Conservation (phyloP, 1,140 invertebrate genomes). For the Pogonomyrmex californicus region DNA sequence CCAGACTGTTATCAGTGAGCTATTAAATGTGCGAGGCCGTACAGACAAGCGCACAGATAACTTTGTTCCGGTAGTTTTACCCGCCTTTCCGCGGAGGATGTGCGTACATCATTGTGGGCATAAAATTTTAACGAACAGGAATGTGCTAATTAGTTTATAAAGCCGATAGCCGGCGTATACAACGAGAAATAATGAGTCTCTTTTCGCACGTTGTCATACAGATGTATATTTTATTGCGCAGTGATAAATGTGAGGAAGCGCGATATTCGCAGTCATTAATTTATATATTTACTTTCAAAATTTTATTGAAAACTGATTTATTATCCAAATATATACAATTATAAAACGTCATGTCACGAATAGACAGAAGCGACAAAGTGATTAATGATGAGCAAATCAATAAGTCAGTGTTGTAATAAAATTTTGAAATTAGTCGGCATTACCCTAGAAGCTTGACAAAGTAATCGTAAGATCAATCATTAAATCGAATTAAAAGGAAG, state of each 20-base stretch:
- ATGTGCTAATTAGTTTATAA: constrained; percentile 79
- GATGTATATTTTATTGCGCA: neutral
- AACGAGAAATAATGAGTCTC: neutral
- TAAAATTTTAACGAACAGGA: constrained; percentile 81
- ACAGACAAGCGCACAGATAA: constrained; percentile 58
- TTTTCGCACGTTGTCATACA: neutral
- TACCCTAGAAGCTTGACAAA: constrained; percentile 34
- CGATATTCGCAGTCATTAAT: neutral
- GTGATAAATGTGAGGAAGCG: neutral
- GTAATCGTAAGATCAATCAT: constrained; percentile 48
- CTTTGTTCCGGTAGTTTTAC: constrained; percentile 25
- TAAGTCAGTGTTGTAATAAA: constrained; percentile 11
- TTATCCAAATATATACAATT: neutral
- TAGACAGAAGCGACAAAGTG: neutral
- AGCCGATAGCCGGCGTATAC: constrained; percentile 4
- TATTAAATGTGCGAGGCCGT: constrained; percentile 49
- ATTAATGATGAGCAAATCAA: neutral
- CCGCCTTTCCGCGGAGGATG: constrained; percentile 7
- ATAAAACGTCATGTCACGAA: neutral
- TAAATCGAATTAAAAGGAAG: constrained; percentile 44
- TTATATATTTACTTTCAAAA: neutral
- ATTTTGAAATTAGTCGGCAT: constrained; percentile 39
- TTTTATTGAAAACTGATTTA: constrained; percentile 12
- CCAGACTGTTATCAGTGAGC: constrained; percentile 32
- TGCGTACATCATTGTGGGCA: constrained; percentile 56